These are phyloP conservation scores for Otolemur garnettii DNA, from an alignment of 2,113 vertebrate species.

Conservation along the genomic window DNA sequence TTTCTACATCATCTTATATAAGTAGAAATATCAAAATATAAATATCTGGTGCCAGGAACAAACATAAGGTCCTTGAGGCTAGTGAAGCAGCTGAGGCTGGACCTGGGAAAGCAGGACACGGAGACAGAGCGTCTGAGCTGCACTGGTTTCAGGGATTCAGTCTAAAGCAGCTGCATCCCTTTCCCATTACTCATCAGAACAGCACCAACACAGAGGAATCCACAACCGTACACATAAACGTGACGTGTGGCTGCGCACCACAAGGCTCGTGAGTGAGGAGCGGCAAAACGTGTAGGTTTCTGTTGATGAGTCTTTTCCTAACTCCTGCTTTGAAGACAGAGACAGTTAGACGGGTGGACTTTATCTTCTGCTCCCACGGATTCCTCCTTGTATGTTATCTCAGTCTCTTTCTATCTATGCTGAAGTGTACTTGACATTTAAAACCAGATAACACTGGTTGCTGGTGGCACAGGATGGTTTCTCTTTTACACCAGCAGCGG, in stretches of 20 bases:
- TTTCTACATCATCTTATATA: slow-evolving; percentile 1
- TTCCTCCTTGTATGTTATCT: slow-evolving; percentile 81
- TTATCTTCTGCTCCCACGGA: slow-evolving; percentile 61
- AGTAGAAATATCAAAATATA: not conserved
- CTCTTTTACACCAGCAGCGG: slow-evolving; percentile 62
- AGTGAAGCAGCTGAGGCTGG: not conserved
- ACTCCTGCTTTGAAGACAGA: slow-evolving; percentile 23
- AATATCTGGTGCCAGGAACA: slow-evolving; percentile 42
- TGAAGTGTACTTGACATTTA: slow-evolving; percentile 83
- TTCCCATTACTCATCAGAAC: slow-evolving; percentile 50
- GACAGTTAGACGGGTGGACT: slow-evolving; percentile 34
- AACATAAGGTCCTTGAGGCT: slow-evolving; percentile 62
- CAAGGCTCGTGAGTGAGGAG: slow-evolving; percentile 46
- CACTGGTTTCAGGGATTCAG: slow-evolving; percentile 43
- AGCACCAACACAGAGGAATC: slow-evolving; percentile 10
- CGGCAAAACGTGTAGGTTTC: not conserved
- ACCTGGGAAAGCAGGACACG: slow-evolving; percentile 27
- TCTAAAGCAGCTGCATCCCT: slow-evolving; percentile 35
- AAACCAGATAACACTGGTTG: slow-evolving; percentile 81
- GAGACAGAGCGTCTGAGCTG: not conserved
- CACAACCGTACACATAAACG: slow-evolving; percentile 4
- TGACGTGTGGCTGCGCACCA: slow-evolving; percentile 45
- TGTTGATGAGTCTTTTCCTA: slow-evolving; percentile 28
- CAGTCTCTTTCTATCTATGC: slow-evolving; percentile 69
- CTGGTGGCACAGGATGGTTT: slow-evolving; percentile 72